Percentiles rank a stretch among this genome's conserved stretches.
phyloP scores from a whole-genome alignment of 1,140 invertebrate species.

The Zaprionus lachaisei region DNA sequence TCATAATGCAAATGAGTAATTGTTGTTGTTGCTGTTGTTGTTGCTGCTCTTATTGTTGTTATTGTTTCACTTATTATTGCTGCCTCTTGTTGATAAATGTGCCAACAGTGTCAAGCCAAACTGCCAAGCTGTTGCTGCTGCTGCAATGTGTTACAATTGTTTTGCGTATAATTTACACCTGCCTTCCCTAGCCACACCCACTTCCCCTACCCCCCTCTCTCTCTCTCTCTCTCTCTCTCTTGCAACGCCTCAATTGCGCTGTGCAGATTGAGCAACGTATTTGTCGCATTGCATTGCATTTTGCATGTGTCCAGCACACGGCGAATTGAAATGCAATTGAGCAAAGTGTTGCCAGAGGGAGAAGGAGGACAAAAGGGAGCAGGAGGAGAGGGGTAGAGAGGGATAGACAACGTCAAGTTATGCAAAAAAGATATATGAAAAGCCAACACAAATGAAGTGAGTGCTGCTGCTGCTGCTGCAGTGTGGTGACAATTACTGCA shows the following conservation, averaged over 20 bases:
- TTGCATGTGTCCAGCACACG: slow-evolving; percentile 48
- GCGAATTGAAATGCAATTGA: slow-evolving; percentile 80
- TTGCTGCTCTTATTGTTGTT: not conserved
- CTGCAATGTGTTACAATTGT: slow-evolving; percentile 28
- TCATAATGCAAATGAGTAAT: slow-evolving; percentile 53
- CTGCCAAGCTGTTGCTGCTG: slow-evolving; percentile 1
- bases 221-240: not conserved
- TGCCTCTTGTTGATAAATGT: slow-evolving; percentile 18
- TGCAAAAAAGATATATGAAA: slow-evolving; percentile 60
- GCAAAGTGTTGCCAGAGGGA: slow-evolving; percentile 64
- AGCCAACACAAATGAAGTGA: slow-evolving; percentile 53
- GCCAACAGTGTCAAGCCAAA: slow-evolving; percentile 31
- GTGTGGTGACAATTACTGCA: slow-evolving; percentile 33
- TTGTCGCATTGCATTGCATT: slow-evolving; percentile 35
- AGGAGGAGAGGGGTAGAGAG: not conserved
- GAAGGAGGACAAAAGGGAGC: not conserved
- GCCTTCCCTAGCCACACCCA: not conserved
- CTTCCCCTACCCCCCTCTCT: not conserved
- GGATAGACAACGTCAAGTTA: slow-evolving; percentile 42
- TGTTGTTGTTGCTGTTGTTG: not conserved
- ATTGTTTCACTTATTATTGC: not conserved
- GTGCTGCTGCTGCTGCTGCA: slow-evolving; percentile 24
- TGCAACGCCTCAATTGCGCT: slow-evolving; percentile 9
- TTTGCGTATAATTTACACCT: slow-evolving; percentile 11
- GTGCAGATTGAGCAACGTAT: slow-evolving; percentile 47